Conservation (phyloP, 1,140 invertebrate genomes). For the Sinonovacula constricta region DNA sequence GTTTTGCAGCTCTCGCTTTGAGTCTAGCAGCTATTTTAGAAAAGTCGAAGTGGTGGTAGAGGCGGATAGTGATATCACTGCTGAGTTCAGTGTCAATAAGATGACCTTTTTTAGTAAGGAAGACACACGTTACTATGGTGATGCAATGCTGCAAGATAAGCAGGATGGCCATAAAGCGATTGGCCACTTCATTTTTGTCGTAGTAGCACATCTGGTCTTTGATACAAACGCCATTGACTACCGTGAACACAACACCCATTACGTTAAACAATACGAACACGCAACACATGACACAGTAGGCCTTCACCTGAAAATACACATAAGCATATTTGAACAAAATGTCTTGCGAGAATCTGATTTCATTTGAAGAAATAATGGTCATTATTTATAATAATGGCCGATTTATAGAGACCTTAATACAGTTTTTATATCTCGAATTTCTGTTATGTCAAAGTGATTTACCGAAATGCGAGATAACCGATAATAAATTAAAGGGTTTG, state of each 20-base stretch:
- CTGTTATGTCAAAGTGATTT: no score
- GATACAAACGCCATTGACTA: constrained; percentile 41
- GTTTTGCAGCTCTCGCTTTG: not conserved
- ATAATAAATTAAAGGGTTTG: no score
- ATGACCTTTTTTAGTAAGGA: constrained; percentile 31
- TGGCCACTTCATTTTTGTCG: constrained; percentile 25
- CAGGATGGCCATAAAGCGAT: constrained; percentile 33
- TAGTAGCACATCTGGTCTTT: constrained; percentile 41
- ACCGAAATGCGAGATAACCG: no score
- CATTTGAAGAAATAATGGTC: no score
- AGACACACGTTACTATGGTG: constrained; percentile 14
- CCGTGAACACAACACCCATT: constrained; percentile 39
- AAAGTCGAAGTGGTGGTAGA: constrained; percentile 19
- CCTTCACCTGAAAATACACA: constrained; percentile 10
- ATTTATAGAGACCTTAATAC: no score
- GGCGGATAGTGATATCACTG: constrained; percentile 10
- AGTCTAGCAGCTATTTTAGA: not conserved
- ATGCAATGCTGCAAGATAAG: constrained; percentile 32
- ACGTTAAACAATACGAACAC: constrained; percentile 48
- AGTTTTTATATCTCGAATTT: no score
- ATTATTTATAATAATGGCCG: no score
- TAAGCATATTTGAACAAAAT: not conserved
- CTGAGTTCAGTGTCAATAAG: constrained; percentile 20
- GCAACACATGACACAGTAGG: constrained; percentile 12
- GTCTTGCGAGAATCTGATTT: no score